Conservation (phyloP, 2,888 invertebrate species). For the Xiphydria camelus region DNA sequence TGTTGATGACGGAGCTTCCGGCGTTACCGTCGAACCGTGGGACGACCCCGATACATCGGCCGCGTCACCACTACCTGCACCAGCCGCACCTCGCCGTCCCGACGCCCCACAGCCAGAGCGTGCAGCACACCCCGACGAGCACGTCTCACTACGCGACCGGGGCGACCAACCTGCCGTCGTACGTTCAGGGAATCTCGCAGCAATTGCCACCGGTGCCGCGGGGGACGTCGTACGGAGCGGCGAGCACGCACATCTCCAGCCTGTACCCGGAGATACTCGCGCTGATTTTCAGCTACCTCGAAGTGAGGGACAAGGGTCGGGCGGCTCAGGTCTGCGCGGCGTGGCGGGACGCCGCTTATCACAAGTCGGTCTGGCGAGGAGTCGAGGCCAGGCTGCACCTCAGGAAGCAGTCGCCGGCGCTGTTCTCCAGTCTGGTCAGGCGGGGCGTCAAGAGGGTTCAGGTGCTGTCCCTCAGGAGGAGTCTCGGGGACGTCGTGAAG, state of each 20-base stretch:
- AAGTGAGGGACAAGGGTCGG: slow-evolving; percentile 85
- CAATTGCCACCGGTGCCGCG: slow-evolving; percentile 60
- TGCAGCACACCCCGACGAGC: slow-evolving; percentile 42
- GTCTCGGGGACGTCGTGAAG: slow-evolving; percentile 82
- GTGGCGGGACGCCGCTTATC: slow-evolving; percentile 92
- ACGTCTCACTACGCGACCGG: slow-evolving; percentile 25
- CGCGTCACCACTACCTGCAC: slow-evolving; percentile 59
- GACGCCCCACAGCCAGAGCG: slow-evolving; percentile 45
- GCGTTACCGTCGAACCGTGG: slow-evolving; percentile 60
- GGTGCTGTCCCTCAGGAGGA: slow-evolving; percentile 81
- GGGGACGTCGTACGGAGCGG: slow-evolving; percentile 60
- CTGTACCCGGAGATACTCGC: slow-evolving; percentile 92
- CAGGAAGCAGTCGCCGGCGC: slow-evolving; percentile 77
- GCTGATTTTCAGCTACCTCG: slow-evolving; percentile 87
- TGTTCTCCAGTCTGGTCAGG: slow-evolving; percentile 83
- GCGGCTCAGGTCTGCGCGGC: slow-evolving; percentile 87
- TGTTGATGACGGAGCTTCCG: slow-evolving; percentile 65
- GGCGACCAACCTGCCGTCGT: slow-evolving; percentile 23
- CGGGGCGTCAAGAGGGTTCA: slow-evolving; percentile 88
- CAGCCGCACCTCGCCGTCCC: slow-evolving; percentile 55
- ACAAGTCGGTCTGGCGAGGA: slow-evolving; percentile 91
- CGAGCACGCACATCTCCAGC: slow-evolving; percentile 73
- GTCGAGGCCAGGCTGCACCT: slow-evolving; percentile 91
- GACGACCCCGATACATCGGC: slow-evolving; percentile 58
- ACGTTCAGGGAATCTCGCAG: slow-evolving; percentile 38